Percentiles rank a stretch among this genome's conserved stretches.
Evolutionary conservation across 2,797 vertebrate genomes (phyloP).

Genomic region (Darevskia mixta): DNA sequence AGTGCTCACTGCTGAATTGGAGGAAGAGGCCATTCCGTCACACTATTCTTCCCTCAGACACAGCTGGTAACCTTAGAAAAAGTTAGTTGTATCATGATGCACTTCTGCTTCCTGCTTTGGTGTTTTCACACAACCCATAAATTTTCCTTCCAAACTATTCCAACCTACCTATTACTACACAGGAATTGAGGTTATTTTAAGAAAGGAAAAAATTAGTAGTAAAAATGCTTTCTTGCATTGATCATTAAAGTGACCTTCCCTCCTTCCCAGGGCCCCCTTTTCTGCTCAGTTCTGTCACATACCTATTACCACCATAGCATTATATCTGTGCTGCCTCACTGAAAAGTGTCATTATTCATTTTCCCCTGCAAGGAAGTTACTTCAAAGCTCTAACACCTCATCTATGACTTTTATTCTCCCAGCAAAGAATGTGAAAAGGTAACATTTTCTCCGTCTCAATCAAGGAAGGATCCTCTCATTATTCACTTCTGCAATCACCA

Average conservation of each 20-base stretch:
- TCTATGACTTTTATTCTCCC: conserved; percentile 39
- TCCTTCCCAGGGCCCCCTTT: background rate
- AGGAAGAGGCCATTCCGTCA: too few relatives aligned
- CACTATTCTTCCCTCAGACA: too few relatives aligned
- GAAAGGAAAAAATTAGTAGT: background rate
- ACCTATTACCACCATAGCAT: background rate
- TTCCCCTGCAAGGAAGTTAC: conserved; percentile 2
- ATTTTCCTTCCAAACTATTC: background rate
- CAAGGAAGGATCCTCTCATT: conserved; percentile 35
- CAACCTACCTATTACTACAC: background rate
- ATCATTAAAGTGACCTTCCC: background rate
- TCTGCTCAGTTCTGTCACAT: background rate
- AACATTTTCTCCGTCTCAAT: conserved; percentile 35
- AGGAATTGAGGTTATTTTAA: background rate
- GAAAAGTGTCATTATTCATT: background rate
- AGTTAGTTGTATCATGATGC: background rate
- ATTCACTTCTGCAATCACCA: conserved; percentile 50
- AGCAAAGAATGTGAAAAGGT: conserved; percentile 6
- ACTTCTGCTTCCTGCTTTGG: background rate
- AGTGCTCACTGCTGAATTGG: too few relatives aligned
- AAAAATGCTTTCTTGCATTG: background rate
- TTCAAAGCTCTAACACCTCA: conserved; percentile 12
- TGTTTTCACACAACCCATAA: background rate
- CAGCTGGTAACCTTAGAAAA: background rate
- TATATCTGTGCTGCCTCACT: background rate